Percentiles rank a stretch among this genome's conserved stretches.
These are phyloP conservation scores for Pandemis cinnamomeana DNA, from an alignment of 2,888 invertebrate genomes.

Conservation along the genomic window DNA sequence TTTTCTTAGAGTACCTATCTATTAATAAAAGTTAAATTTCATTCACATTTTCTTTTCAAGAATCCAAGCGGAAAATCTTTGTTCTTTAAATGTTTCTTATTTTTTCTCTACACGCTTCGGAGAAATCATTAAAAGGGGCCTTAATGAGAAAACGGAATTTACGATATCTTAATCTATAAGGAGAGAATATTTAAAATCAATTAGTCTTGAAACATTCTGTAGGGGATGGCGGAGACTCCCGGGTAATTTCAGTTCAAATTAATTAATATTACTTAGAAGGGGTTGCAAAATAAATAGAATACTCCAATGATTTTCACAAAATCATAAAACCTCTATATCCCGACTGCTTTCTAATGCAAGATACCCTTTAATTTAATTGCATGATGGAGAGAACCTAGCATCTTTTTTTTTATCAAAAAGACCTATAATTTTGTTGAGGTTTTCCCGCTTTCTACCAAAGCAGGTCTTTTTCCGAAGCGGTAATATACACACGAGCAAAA, in stretches of 20 bases:
- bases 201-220: slow-evolving; percentile 24
- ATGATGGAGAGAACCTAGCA: neutral
- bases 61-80: neutral
- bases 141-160: slow-evolving; percentile 9
- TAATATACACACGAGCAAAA: too few species aligned
- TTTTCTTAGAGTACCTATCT: neutral
- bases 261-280: slow-evolving; percentile 35
- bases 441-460: too few species aligned
- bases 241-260: slow-evolving; percentile 32
- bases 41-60: too few species aligned
- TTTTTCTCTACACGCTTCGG: neutral
- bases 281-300: slow-evolving; percentile 16
- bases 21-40: too few species aligned
- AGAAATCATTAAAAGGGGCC: neutral
- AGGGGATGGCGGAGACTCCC: slow-evolving; percentile 15
- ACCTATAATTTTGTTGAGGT: too few species aligned
- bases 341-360: neutral
- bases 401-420: neutral
- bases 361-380: neutral
- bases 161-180: slow-evolving; percentile 6
- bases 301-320: slow-evolving; percentile 18
- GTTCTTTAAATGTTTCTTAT: neutral
- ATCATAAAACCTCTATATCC: neutral
- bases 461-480: too few species aligned
- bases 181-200: slow-evolving; percentile 32